These are phyloP conservation scores for Acanthornis magna DNA, from an alignment of 2,797 vertebrate species.

Conservation along the genomic window DNA sequence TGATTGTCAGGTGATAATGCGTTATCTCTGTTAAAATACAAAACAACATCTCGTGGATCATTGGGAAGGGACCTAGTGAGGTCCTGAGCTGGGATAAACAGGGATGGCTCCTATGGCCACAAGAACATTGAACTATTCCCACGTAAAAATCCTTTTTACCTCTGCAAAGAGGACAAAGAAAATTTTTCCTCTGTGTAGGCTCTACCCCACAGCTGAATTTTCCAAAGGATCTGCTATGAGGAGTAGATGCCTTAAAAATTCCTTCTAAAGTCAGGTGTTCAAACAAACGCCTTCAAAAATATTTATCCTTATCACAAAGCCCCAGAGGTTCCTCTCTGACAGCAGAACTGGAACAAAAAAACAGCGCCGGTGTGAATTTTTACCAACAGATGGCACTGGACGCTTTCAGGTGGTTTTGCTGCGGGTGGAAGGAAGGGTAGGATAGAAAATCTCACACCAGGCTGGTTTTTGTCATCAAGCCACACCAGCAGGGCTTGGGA, in stretches of 20 bases:
- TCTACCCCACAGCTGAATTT: not conserved
- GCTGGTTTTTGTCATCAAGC: not conserved
- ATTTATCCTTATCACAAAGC: not conserved
- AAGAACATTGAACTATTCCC: not conserved
- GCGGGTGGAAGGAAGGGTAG: fast-evolving
- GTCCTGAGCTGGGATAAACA: not conserved
- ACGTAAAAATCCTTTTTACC: not conserved
- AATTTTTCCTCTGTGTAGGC: fast-evolving
- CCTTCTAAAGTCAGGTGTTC: not conserved
- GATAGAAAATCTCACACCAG: not conserved
- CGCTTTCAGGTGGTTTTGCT: not conserved
- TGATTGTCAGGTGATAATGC: not conserved
- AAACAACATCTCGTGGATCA: not conserved
- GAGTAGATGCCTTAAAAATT: not conserved
- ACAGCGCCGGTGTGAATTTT: not conserved
- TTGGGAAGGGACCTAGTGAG: not conserved
- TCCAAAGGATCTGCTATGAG: not conserved
- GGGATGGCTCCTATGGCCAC: not conserved
- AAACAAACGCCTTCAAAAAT: not conserved
- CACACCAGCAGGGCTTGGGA: not conserved
- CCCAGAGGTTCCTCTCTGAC: not conserved
- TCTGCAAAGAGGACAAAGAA: not conserved
- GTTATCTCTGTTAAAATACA: not conserved
- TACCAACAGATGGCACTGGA: conserved; percentile 49
- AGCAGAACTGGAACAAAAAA: not conserved